Evolutionary conservation across 2,113 vertebrate species (phyloP).

Genomic region (Coregonus clupeaformis): DNA sequence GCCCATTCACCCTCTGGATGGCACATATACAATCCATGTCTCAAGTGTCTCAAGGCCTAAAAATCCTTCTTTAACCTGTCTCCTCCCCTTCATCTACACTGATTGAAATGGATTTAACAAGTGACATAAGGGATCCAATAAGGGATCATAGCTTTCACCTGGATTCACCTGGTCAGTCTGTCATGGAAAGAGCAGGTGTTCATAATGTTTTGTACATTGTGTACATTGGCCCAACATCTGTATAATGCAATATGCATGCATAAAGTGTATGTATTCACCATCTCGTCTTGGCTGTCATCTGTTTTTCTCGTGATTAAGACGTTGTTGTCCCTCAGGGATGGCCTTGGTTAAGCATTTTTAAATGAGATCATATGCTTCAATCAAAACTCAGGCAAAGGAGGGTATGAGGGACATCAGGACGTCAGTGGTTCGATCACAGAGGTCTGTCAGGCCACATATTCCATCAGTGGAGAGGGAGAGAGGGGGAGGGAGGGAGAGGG

Average conservation of each 20-base stretch:
- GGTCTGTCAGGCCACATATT: constrained; percentile 9
- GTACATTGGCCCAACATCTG: not conserved
- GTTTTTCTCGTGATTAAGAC: not conserved
- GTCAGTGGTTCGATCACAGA: not conserved
- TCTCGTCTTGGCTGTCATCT: not conserved
- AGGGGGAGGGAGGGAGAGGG: too few relatives aligned
- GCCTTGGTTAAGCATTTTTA: constrained; percentile 10
- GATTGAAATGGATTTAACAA: too few relatives aligned
- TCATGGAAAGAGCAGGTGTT: too few relatives aligned
- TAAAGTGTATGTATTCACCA: not conserved
- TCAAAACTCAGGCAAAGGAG: not conserved
- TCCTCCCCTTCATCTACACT: too few relatives aligned
- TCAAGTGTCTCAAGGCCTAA: too few relatives aligned
- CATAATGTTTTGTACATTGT: too few relatives aligned
- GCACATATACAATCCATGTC: too few relatives aligned
- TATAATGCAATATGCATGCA: not conserved
- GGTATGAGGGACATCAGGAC: not conserved
- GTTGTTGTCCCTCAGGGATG: not conserved
- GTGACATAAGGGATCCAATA: too few relatives aligned
- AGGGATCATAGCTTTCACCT: too few relatives aligned
- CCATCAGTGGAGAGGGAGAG: not conserved
- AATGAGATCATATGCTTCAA: constrained; percentile 6
- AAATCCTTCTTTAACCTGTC: too few relatives aligned
- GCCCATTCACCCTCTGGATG: too few relatives aligned
- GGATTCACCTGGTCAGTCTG: too few relatives aligned